phyloP scores from a whole-genome alignment of 2,113 vertebrate genomes.

The Furnarius figulus region DNA sequence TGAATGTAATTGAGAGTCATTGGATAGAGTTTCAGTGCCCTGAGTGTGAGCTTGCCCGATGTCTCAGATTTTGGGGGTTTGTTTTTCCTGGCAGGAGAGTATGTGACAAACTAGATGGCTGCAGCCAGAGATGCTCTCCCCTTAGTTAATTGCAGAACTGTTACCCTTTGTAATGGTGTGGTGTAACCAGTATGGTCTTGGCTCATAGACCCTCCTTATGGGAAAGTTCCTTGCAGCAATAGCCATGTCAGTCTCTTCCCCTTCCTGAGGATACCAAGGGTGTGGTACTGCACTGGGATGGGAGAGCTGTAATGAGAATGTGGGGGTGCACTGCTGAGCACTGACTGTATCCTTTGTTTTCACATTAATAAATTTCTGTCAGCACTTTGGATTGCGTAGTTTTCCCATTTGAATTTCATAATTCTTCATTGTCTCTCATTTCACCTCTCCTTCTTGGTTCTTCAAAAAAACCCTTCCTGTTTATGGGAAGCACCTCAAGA shows the following conservation, averaged over 20 bases:
- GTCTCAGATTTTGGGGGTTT: neutral
- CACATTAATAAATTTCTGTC: neutral
- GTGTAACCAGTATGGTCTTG: neutral
- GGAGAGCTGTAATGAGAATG: neutral
- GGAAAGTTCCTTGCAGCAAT: neutral
- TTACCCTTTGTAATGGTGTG: neutral
- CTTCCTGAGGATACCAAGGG: neutral
- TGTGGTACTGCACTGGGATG: neutral
- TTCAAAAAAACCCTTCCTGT: neutral
- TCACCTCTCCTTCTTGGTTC: neutral
- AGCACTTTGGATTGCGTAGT: neutral
- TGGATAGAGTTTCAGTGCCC: conserved; percentile 48
- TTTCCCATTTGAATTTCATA: neutral
- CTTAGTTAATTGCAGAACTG: neutral
- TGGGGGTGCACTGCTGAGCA: neutral
- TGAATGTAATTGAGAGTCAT: conserved; percentile 82
- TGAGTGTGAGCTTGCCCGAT: conserved; percentile 47
- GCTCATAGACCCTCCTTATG: neutral
- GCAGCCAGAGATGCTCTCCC: neutral
- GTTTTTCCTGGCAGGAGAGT: neutral
- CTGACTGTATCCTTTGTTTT: neutral
- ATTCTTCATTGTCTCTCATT: neutral
- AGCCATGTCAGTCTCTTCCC: neutral
- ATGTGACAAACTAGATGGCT: neutral
- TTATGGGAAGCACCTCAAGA: neutral